Base-by-base conservation (phyloP, 1,140 invertebrate species). In the Drosophila kanapiae region DNA sequence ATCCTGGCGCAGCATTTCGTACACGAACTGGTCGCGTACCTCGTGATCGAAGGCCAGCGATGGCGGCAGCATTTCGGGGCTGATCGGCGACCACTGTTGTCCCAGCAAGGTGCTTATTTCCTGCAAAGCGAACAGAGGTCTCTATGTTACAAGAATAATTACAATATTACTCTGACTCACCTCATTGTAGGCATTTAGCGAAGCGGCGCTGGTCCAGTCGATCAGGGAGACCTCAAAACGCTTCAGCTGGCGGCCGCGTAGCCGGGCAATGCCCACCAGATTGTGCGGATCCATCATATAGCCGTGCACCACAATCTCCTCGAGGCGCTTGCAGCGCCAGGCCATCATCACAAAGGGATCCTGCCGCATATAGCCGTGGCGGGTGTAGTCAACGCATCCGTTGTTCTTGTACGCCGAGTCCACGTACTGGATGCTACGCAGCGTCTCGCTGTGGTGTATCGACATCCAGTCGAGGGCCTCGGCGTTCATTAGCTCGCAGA, bases 321-420 rank as follows among this genome's bases (percentile, higher is more conserved):
- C 92, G 13, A 97, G 94, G 54, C 95, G 94, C 45, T 93, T 93
- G 88, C 96, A 97, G 56, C 95, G 94, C 96, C 96, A 97, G 11
- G 96, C 95, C 78, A 96, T 93, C 93, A 97, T 95, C 5, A 97
- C 95, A 68, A 97, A 94, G 6, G 96, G 95, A 93, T 97, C 96
- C 47, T 94, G 94, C 51, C 94, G 64, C 47, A 78, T 47, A 33
- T 65, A 79, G 75, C 61, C 58, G 18, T 80, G 81, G 31, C 82
- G 78, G 43, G 81, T 56, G 23, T 53, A 65, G 43, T 75, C 68
- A 29, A 78, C 78, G 48, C 75, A 93, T 92, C 75, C 90, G 86
- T 80, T 74, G 90, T 93, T 75, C 85, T 93, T 87, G 84, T 92
- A 92, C 83, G 93, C 91, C 80, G 95, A 96, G 92, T 97, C 96